Conservation (phyloP, 2,113 vertebrate species). For the Laterallus jamaicensis region DNA sequence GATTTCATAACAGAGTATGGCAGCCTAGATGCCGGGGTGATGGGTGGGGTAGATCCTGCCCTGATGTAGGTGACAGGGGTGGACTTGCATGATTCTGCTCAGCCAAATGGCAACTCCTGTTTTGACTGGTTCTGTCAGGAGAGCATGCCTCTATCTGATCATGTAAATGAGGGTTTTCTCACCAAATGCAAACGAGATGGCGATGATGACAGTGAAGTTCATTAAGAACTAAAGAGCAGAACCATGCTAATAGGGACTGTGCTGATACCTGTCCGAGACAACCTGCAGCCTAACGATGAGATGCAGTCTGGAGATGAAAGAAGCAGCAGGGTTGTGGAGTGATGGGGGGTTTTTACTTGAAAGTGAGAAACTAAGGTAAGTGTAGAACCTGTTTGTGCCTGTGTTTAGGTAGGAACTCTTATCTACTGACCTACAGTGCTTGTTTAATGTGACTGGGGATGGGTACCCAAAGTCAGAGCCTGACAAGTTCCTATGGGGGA, state of each 20-base stretch:
- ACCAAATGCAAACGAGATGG: neutral
- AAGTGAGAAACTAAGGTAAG: neutral
- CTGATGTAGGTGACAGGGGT: neutral
- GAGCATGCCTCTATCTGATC: neutral
- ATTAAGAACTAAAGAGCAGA: neutral
- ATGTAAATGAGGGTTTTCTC: neutral
- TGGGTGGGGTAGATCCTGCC: neutral
- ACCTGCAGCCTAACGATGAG: neutral
- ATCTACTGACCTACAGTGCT: fast-evolving
- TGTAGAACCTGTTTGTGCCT: neutral
- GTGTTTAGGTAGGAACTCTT: neutral
- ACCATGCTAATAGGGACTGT: neutral
- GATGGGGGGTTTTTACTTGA: neutral
- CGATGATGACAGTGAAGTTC: neutral
- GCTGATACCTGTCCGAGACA: neutral
- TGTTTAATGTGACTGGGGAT: neutral
- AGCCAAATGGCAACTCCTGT: neutral
- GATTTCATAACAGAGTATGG: neutral
- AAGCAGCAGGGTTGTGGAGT: neutral
- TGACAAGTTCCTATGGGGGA: neutral
- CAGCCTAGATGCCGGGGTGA: neutral
- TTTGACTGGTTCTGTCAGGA: neutral
- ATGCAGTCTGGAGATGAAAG: neutral
- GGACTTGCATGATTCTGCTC: neutral
- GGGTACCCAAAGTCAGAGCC: neutral